Conservation (phyloP, 2,113 vertebrate species). For the Tragelaphus buxtoni region DNA sequence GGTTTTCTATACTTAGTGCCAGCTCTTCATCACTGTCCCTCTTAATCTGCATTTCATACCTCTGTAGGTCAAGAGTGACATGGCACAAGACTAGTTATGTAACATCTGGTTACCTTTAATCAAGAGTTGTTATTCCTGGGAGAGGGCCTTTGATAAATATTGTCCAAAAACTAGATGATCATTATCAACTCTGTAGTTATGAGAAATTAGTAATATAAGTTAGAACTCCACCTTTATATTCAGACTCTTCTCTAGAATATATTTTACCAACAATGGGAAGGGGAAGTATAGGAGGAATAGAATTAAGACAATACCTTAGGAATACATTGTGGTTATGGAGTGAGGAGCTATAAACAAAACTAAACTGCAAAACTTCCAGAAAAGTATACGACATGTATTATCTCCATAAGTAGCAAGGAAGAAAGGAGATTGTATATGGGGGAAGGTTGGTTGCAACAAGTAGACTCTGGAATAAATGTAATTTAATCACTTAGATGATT, state of each 20-base stretch:
- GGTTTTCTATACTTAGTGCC: background rate
- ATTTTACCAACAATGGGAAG: background rate
- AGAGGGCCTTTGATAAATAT: background rate
- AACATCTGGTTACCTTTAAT: background rate
- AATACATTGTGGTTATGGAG: background rate
- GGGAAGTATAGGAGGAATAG: background rate
- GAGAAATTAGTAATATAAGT: background rate
- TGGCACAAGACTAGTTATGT: background rate
- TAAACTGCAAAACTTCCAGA: background rate
- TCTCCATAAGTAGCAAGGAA: background rate
- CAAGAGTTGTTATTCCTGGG: background rate
- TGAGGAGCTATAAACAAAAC: background rate
- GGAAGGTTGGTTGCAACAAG: background rate
- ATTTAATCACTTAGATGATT: background rate
- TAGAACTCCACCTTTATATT: background rate
- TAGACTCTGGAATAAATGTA: background rate
- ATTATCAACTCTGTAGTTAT: background rate
- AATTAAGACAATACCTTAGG: background rate
- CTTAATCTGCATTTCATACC: background rate
- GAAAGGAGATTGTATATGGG: background rate
- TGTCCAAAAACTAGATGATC: background rate
- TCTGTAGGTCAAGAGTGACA: background rate
- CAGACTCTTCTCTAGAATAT: background rate
- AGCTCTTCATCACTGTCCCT: background rate
- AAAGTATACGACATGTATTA: background rate